Base-by-base conservation (phyloP, 2,113 vertebrate genomes). In the Cyprinodon brontotheroides region DNA sequence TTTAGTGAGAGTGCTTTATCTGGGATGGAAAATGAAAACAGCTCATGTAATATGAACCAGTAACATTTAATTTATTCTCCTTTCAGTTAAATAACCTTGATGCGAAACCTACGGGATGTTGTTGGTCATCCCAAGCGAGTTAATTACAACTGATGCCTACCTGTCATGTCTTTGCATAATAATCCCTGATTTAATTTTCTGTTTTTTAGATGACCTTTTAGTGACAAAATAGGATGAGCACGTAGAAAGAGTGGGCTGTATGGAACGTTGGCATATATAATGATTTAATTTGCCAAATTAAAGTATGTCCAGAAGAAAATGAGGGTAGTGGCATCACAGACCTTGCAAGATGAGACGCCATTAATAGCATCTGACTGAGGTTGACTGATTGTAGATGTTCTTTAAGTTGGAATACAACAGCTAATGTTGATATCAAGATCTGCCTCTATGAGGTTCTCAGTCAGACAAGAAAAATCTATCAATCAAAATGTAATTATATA, bases 21-120 rank as follows among this genome's bases (percentile, higher is more conserved):
- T 6, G 39, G 50, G 17, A 80, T 29, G 29, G 29, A 65, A 70
- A 66, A 12, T 4, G 0, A 74, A 75, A 50, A 17, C 41, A 72
- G 50, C 72, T 68, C 64, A 70, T 78, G n/a, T 29, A 84, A 78
- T 78, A 72, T 77, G 29, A 72, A 77, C 38, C 60, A 53, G 72
- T 77, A 11, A 4, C 17, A 10, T 75, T 73, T 67, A 65, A 83
- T 79, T 60, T 68, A 77, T 81, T 87, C 77, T 74, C 22, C 67
- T 80, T 37, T 47, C 40, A 83, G 73, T 75, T 83, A 83, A 71
- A 78, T 72, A 80, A 78, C 85, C 83, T 85, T 84, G 78, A 85
- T 69, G 71, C 47, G 71, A 63, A 48, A 57, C 68, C 74, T 83
- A 20, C 65, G 81, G 65, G 75, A 85, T 79, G 57, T 74, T 71